Evolutionary conservation across 2,888 invertebrate species (phyloP), one percentile per base, ranked within the genome.

Genomic region (Drosophila nigricruria): DNA sequence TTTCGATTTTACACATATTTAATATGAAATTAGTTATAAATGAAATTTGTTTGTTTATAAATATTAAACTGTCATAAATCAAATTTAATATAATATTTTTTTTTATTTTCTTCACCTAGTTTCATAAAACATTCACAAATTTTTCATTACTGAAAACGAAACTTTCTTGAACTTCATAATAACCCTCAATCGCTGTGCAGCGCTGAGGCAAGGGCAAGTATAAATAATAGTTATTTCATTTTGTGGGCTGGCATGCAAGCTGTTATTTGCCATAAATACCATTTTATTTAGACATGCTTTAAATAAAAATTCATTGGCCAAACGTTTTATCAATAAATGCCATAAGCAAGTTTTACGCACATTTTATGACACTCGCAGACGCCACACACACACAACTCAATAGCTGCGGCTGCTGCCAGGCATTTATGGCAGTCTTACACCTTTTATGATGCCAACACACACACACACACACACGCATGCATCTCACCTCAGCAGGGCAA

Each of bases 241-340:
- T 52, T 45, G 58, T 58, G 32, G 49, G 20, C 38, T 67, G 18
- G 53, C 49, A 34, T 60, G 70, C 69, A 49, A 73, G 52, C 61
- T 62, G 43, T 36, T 40, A 36, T 64, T 30, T 77, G 47, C 27
- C 32, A 59, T 79, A 60, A 68, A 83, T 67, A 71, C 36, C 64
- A 64, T 70, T 88, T 79, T 67, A 57, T 58, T 64, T 47, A 52
- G 71, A 50, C 42, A 50, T 56, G 58, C 70, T 70, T 77, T 67
- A 82, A 88, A 83, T 83, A 88, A 77, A 81, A 86, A 83, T 83
- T 88, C 87, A 83, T 83, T 77, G 82, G 81, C 71, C 79, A 78
- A 84, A 87, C 84, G 88, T 77, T 88, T 88, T 84, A 84, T 83
- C 89, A 83, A 89, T 89, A 84, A 89, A 88, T 88, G 84, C 88